Conservation (phyloP, 2,113 vertebrate species). For the Neotragus pygmaeus region DNA sequence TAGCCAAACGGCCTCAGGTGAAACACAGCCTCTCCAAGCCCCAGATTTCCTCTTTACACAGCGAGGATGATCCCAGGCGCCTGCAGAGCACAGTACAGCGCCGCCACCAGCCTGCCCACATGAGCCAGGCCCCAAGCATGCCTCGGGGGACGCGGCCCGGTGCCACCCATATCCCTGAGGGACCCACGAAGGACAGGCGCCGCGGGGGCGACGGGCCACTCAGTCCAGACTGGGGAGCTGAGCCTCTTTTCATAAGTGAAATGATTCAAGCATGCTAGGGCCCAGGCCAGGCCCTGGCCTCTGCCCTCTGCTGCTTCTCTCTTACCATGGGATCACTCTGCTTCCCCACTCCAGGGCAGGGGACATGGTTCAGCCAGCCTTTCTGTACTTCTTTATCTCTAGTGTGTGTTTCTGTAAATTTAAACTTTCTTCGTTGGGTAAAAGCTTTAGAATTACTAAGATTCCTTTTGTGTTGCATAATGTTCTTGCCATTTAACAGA, state of each 20-base stretch:
- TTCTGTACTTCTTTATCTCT: background rate
- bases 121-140: background rate
- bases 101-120: background rate
- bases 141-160: background rate
- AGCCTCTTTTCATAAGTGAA: background rate
- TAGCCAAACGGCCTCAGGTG: background rate
- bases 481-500: constrained; percentile 50
- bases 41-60: background rate
- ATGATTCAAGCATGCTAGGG: background rate
- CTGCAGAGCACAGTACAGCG: background rate
- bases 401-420: constrained; percentile 11
- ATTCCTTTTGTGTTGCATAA: constrained; percentile 62
- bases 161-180: background rate
- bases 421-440: constrained; percentile 26
- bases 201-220: fast-evolving
- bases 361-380: background rate
- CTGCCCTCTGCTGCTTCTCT: background rate
- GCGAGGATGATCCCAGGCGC: background rate
- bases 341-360: background rate
- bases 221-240: background rate
- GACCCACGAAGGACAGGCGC: background rate
- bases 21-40: background rate
- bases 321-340: background rate
- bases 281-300: background rate
- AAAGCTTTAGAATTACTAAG: constrained; percentile 49